phyloP scores from a whole-genome alignment of 1,140 invertebrate species.

The Drosophila navojoa region DNA sequence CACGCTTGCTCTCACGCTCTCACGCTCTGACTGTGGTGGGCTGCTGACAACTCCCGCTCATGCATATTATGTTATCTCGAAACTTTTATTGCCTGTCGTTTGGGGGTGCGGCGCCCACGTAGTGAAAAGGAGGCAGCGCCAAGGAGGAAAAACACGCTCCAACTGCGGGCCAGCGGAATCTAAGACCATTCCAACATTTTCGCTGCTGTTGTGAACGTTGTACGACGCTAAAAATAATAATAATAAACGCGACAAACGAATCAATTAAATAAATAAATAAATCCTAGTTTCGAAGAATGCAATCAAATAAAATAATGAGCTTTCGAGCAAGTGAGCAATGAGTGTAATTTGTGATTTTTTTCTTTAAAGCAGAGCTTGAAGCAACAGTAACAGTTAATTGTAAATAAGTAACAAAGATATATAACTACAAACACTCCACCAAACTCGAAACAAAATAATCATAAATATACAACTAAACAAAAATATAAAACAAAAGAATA shows the following conservation, averaged over 20 bases:
- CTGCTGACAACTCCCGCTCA: conserved; percentile 39
- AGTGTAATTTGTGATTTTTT: conserved; percentile 36
- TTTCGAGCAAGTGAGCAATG: not conserved
- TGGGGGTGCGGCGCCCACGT: conserved; percentile 74
- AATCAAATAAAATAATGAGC: conserved; percentile 14
- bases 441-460: conserved; percentile 45
- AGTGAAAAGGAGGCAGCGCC: conserved; percentile 56
- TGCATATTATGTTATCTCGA: conserved; percentile 73
- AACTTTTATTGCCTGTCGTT: conserved; percentile 69
- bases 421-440: conserved; percentile 69
- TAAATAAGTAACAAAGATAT: conserved; percentile 69
- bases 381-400: conserved; percentile 59
- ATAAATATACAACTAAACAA: conserved; percentile 38
- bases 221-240: not conserved
- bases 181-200: conserved; percentile 60
- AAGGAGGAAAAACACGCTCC: conserved; percentile 39
- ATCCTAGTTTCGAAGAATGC: not conserved
- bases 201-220: conserved; percentile 53
- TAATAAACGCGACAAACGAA: conserved; percentile 1
- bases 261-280: conserved; percentile 20
- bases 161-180: conserved; percentile 9
- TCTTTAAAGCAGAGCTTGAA: conserved; percentile 61
- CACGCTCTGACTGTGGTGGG: conserved; percentile 15
- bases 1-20: conserved; percentile 15
- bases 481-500: conserved; percentile 29